A percentile compares a stretch with the other conserved stretches of the same genome.
These are phyloP conservation scores for Pollachius pollachius DNA, from an alignment of 2,113 vertebrate species.

Conservation along the genomic window DNA sequence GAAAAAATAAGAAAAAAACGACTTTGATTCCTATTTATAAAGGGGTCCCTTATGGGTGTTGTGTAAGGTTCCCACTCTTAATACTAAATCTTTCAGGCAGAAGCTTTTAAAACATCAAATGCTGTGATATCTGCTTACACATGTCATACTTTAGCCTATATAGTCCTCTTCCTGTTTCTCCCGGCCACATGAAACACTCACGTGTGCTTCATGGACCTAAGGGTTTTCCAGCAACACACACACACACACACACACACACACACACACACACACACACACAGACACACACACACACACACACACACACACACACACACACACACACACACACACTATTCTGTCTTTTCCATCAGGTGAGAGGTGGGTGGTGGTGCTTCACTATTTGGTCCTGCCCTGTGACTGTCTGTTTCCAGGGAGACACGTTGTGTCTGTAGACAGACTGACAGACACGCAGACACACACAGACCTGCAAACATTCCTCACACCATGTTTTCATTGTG, in stretches of 20 bases:
- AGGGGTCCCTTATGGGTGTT: conserved; percentile 63
- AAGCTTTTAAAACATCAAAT: conserved; percentile 83
- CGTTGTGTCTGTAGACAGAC: no score
- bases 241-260: no score
- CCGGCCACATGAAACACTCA: conserved; percentile 45
- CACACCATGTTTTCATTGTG: no score
- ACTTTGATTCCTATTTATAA: conserved; percentile 66
- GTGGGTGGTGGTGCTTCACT: no score
- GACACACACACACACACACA: not conserved
- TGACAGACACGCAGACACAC: no score
- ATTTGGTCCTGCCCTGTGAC: not conserved
- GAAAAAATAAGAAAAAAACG: conserved; percentile 42
- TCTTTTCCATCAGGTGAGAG: conserved; percentile 61
- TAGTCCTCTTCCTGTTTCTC: conserved; percentile 58
- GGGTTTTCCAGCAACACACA: conserved; percentile 43
- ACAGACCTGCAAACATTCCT: no score
- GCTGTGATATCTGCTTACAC: conserved; percentile 73
- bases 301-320: conserved; percentile 41
- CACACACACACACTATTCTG: conserved; percentile 40
- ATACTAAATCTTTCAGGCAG: conserved; percentile 78
- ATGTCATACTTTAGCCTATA: conserved; percentile 69
- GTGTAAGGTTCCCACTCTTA: conserved; percentile 58
- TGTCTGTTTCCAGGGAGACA: not conserved
- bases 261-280: no score
- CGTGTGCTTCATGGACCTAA: conserved; percentile 59